Evolutionary conservation across 1,140 invertebrate species (phyloP).

Genomic region (Panulirus ornatus): DNA sequence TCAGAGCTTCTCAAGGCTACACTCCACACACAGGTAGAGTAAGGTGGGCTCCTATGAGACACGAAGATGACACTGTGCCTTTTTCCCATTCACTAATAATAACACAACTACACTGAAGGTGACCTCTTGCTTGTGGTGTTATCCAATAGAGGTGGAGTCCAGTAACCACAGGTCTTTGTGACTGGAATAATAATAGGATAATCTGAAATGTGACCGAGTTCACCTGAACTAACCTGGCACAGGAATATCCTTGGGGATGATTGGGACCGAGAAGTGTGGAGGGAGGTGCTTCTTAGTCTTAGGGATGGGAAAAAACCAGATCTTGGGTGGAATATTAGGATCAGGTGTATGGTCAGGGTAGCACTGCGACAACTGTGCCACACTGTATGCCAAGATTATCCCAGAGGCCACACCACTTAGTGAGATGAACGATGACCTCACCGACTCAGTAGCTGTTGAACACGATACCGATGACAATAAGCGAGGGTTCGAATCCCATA

Average conservation of each 20-base stretch:
- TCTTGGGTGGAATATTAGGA: constrained; percentile 46
- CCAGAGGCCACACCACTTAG: constrained; percentile 73
- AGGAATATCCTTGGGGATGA: constrained; percentile 47
- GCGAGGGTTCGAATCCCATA: constrained; percentile 75
- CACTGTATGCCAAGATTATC: constrained; percentile 74
- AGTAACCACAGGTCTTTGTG: too few relatives aligned
- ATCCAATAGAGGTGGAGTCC: too few relatives aligned
- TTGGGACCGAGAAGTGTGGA: constrained; percentile 47
- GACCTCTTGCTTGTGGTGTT: too few relatives aligned
- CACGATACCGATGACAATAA: constrained; percentile 71
- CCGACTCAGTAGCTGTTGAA: constrained; percentile 61
- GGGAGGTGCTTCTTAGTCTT: constrained; percentile 35
- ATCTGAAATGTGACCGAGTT: too few relatives aligned
- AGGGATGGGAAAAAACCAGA: constrained; percentile 73
- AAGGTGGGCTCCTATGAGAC: too few relatives aligned
- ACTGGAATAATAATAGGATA: too few relatives aligned
- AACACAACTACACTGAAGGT: too few relatives aligned
- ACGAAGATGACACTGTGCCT: too few relatives aligned
- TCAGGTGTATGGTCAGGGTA: constrained; percentile 61
- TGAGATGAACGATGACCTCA: constrained; percentile 74
- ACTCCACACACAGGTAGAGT: too few relatives aligned
- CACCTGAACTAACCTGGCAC: constrained; percentile 54
- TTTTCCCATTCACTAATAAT: too few relatives aligned
- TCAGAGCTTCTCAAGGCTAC: too few relatives aligned
- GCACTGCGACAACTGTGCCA: constrained; percentile 69